Evolutionary conservation across 2,888 invertebrate species (phyloP).

Genomic region (Cloeon dipterum): DNA sequence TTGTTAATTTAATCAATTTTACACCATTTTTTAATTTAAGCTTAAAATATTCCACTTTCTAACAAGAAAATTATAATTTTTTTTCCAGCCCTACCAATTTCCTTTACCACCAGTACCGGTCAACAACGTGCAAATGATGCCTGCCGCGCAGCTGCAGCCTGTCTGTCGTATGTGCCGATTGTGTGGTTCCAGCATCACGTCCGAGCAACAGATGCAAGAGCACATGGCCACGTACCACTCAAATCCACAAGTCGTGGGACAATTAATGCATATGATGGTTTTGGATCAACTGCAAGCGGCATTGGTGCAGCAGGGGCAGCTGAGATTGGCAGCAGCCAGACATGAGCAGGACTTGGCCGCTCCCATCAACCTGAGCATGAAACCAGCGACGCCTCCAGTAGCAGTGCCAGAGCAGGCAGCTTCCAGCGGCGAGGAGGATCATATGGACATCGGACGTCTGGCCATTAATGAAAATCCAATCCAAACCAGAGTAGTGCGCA

Average conservation of each 20-base stretch:
- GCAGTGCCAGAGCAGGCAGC: conserved; percentile 23
- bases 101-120: too few species aligned
- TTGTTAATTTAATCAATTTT: too few species aligned
- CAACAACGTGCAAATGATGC: too few species aligned
- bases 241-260: conserved; percentile 4
- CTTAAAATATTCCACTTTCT: too few species aligned
- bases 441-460: conserved; percentile 1
- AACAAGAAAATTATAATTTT: too few species aligned
- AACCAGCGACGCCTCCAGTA: conserved; percentile 17
- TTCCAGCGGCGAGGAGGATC: conserved; percentile 9
- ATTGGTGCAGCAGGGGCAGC: not conserved
- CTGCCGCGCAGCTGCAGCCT: not conserved
- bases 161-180: conserved; percentile 17
- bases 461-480: conserved; percentile 7
- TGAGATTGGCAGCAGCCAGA: not conserved
- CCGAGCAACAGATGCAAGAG: conserved; percentile 14
- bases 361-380: conserved; percentile 8
- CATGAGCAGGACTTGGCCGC: conserved; percentile 11
- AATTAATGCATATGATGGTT: conserved; percentile 1
- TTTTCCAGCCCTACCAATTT: too few species aligned
- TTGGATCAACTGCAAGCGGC: not conserved
- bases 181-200: conserved; percentile 17
- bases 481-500: not conserved
- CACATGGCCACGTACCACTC: conserved; percentile 14
- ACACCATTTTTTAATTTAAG: too few species aligned